Evolutionary conservation across 2,888 invertebrate species (phyloP).

Genomic region (Drosophila macrothrix): DNA sequence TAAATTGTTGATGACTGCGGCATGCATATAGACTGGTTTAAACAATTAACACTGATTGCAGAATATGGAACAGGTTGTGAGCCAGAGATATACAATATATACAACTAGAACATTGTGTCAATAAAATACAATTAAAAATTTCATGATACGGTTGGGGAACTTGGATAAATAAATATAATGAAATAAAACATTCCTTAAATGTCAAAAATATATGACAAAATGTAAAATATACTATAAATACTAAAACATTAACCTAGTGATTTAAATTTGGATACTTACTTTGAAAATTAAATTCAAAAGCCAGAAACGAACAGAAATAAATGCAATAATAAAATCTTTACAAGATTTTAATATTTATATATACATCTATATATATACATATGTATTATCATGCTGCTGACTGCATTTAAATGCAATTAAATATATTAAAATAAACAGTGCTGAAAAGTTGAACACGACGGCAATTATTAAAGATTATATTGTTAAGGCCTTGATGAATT

Average conservation of each 20-base stretch:
- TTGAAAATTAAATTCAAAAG: background rate
- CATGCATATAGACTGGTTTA: constrained; percentile 11
- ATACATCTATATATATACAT: background rate
- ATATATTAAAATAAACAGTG: background rate
- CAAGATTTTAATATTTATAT: background rate
- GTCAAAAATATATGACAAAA: background rate
- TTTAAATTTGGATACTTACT: background rate
- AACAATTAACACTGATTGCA: constrained; percentile 3
- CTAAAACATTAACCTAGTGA: background rate
- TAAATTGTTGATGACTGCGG: constrained; percentile 12
- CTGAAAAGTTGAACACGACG: background rate
- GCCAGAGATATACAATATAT: background rate
- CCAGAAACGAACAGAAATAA: background rate
- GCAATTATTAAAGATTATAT: background rate
- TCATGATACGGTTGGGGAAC: background rate
- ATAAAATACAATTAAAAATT: background rate
- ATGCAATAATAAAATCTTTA: background rate
- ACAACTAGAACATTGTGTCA: background rate
- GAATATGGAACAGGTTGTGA: constrained; percentile 14
- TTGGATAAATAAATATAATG: background rate
- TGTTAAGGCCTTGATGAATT: background rate
- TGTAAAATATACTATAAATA: background rate
- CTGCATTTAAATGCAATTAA: background rate
- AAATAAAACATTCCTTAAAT: background rate
- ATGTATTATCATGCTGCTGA: background rate